These are phyloP conservation scores for Drosophila gunungcola DNA, from an alignment of 1,140 invertebrate genomes.

Conservation along the genomic window DNA sequence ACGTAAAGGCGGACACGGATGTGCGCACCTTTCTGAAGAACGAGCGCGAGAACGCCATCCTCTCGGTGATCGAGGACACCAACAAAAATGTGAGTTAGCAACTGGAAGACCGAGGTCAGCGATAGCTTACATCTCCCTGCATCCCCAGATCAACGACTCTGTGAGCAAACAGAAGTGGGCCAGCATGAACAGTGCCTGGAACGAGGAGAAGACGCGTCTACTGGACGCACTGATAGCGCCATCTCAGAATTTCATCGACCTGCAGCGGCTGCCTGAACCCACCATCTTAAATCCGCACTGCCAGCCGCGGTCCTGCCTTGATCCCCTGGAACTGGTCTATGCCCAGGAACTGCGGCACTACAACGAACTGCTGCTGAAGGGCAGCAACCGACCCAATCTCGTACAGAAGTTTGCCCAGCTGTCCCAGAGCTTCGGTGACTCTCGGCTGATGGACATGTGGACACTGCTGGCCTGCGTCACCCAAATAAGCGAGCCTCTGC, in stretches of 20 bases:
- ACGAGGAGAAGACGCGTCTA: constrained; percentile 94
- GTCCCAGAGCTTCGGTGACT: constrained; percentile 91
- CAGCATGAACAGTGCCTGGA: constrained; percentile 93
- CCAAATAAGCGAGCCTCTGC: constrained; percentile 83
- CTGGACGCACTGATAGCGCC: constrained; percentile 94
- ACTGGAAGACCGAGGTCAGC: neutral
- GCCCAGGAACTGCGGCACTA: constrained; percentile 93
- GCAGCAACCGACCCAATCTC: constrained; percentile 89
- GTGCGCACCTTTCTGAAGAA: constrained; percentile 92
- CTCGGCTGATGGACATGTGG: constrained; percentile 96
- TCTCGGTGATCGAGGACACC: constrained; percentile 96
- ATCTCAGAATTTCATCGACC: constrained; percentile 92
- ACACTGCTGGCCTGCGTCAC: constrained; percentile 88
- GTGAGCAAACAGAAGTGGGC: constrained; percentile 92
- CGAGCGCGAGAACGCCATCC: constrained; percentile 96
- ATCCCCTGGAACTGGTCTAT: constrained; percentile 90
- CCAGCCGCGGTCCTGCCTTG: constrained; percentile 83
- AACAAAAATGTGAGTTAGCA: constrained; percentile 89
- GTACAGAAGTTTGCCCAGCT: constrained; percentile 91
- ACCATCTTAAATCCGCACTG: constrained; percentile 87
- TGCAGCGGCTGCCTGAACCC: constrained; percentile 89
- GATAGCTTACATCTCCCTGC: neutral
- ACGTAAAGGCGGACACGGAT: constrained; percentile 95
- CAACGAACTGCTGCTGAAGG: constrained; percentile 91
- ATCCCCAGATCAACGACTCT: constrained; percentile 88